These are phyloP conservation scores for Bombus affinis DNA, from an alignment of 1,140 invertebrate genomes.

Conservation along the genomic window DNA sequence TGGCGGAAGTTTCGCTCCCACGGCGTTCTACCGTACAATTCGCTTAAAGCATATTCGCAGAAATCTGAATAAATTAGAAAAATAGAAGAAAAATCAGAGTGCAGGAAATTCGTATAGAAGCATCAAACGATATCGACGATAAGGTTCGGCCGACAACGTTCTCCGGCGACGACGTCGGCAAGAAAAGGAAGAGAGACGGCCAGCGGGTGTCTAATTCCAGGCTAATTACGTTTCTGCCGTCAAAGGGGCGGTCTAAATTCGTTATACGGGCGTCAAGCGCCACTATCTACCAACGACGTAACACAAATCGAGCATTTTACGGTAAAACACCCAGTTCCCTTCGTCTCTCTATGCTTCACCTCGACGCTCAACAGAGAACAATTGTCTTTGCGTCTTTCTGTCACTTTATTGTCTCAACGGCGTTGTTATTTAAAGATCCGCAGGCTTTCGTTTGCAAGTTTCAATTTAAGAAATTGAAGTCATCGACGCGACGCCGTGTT, in stretches of 20 bases:
- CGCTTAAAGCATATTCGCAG: too few relatives aligned
- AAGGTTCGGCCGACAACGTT: background rate
- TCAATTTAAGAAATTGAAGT: background rate
- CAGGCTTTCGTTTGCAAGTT: background rate
- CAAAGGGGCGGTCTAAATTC: slow-evolving; percentile 76
- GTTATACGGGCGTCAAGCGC: slow-evolving; percentile 67
- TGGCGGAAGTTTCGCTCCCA: too few relatives aligned
- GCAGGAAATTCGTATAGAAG: too few relatives aligned
- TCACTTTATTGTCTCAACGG: background rate
- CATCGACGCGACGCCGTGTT: background rate
- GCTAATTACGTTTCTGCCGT: slow-evolving; percentile 75
- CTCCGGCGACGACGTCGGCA: background rate
- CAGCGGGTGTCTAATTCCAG: slow-evolving; percentile 73
- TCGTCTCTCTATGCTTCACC: background rate
- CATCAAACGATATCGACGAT: background rate
- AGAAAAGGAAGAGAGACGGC: slow-evolving; percentile 61
- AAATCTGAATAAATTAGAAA: too few relatives aligned
- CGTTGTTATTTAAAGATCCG: background rate
- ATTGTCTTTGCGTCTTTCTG: background rate
- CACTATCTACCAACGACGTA: slow-evolving; percentile 55
- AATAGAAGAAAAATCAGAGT: background rate
- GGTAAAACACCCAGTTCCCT: slow-evolving; percentile 6
- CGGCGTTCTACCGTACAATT: too few relatives aligned
- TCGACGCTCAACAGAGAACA: background rate
- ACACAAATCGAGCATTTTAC: slow-evolving; percentile 59